A percentile compares a stretch with the other conserved stretches of the same genome.
Evolutionary conservation across 2,888 invertebrate species (phyloP).

Genomic region (Brachypalpus laphriformis): DNA sequence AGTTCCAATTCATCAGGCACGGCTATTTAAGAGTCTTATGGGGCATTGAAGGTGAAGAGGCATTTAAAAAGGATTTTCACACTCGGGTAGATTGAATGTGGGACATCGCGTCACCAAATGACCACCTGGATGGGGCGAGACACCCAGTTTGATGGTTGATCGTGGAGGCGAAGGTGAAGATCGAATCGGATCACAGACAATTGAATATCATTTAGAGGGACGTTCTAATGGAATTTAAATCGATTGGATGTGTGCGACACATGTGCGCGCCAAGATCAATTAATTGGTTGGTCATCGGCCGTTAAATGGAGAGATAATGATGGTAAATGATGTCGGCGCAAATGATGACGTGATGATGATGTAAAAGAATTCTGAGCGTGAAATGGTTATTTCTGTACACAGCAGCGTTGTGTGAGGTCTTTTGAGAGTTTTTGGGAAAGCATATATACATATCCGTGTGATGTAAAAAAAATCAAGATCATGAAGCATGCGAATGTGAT

Average conservation of each 20-base stretch:
- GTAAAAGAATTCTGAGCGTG: slow-evolving; percentile 42
- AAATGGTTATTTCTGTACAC: slow-evolving; percentile 29
- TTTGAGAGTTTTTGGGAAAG: not conserved
- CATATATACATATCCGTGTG: no score
- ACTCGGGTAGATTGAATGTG: not conserved
- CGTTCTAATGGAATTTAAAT: slow-evolving; percentile 57
- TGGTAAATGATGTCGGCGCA: slow-evolving; percentile 40
- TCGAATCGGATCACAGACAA: slow-evolving; percentile 45
- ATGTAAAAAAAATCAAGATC: no score
- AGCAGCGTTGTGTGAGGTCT: not conserved
- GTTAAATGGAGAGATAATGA: slow-evolving; percentile 66
- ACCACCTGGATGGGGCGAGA: slow-evolving; percentile 36
- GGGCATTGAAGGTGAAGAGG: slow-evolving; percentile 53
- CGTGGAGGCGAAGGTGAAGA: not conserved
- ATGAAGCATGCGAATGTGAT: no score
- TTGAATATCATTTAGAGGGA: slow-evolving; percentile 56
- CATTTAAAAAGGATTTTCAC: slow-evolving; percentile 59
- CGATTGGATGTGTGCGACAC: slow-evolving; percentile 67
- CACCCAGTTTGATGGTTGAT: no score
- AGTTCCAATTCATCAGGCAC: slow-evolving; percentile 64
- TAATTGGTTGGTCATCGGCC: slow-evolving; percentile 61
- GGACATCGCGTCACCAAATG: slow-evolving; percentile 51
- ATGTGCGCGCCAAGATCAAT: slow-evolving; percentile 57
- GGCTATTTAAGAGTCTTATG: slow-evolving; percentile 49
- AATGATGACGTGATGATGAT: slow-evolving; percentile 45